These are phyloP conservation scores for Sminthurides aquaticus DNA, from an alignment of 2,888 invertebrate genomes.

Conservation along the genomic window DNA sequence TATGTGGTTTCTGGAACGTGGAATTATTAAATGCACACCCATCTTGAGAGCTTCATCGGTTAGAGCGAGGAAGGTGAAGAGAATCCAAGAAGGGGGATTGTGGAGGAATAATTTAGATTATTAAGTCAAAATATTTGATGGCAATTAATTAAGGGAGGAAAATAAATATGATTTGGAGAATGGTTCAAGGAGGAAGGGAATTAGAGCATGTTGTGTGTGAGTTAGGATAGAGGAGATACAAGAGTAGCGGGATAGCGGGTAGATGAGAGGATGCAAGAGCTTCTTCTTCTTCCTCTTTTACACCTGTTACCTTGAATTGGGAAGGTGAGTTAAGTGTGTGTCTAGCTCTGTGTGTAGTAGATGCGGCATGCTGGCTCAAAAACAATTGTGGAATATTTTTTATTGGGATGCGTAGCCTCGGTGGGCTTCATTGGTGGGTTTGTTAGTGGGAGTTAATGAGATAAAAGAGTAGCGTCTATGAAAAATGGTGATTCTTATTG, in stretches of 20 bases:
- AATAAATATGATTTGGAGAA: no score
- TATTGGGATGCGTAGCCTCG: background rate
- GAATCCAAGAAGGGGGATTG: no score
- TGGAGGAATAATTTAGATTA: no score
- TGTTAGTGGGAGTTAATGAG: background rate
- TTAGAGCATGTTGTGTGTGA: background rate
- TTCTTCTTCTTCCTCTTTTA: background rate
- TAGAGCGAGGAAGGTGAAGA: no score
- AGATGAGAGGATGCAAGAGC: background rate
- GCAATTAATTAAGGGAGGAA: conserved; percentile 22
- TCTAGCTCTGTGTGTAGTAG: no score
- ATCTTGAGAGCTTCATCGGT: no score
- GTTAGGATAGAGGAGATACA: background rate
- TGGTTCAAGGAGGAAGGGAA: no score
- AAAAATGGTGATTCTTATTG: background rate
- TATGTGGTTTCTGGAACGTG: no score
- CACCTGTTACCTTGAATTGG: background rate
- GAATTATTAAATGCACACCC: no score
- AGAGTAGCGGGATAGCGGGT: background rate
- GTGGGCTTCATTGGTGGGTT: no score
- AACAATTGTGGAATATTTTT: background rate
- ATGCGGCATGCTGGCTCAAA: background rate
- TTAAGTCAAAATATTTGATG: conserved; percentile 33
- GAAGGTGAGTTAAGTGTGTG: background rate
- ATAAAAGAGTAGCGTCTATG: conserved; percentile 1